Conservation (phyloP, 2,113 vertebrate species). For the Neoarius graeffei region DNA sequence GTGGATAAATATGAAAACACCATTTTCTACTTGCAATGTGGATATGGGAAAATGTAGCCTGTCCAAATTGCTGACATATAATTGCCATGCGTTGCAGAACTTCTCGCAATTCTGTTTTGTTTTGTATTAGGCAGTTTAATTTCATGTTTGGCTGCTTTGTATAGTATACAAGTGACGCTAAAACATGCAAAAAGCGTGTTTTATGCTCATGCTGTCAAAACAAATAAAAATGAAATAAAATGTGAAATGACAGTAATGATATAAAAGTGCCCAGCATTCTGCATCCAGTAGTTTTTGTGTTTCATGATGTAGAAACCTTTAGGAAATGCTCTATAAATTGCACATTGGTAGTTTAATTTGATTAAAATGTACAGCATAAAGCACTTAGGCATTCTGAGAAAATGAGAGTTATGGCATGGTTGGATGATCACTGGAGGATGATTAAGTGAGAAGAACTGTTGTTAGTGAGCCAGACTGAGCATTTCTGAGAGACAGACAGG, state of each 20-base stretch:
- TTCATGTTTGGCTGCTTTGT: not conserved
- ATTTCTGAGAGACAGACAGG: conserved; percentile 22
- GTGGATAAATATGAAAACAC: not conserved
- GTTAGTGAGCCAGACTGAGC: conserved; percentile 40
- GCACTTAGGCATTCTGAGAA: not conserved
- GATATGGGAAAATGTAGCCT: not conserved
- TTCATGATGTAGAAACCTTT: not conserved
- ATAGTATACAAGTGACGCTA: not conserved
- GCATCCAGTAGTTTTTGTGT: not conserved
- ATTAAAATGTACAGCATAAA: conserved; percentile 17
- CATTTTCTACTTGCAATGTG: not conserved
- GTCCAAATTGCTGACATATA: not conserved
- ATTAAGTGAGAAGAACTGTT: conserved; percentile 17
- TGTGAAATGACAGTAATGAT: not conserved
- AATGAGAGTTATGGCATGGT: not conserved
- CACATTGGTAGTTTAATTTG: not conserved
- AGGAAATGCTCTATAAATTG: not conserved
- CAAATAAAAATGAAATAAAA: not conserved
- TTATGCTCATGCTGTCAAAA: not conserved
- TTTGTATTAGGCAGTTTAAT: not conserved
- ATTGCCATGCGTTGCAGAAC: not conserved
- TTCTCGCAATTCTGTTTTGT: not conserved
- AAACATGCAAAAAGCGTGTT: not conserved
- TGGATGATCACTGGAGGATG: not conserved
- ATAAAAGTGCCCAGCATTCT: not conserved